Evolutionary conservation across 2,888 invertebrate species (phyloP).

Genomic region (Acleris holmiana): DNA sequence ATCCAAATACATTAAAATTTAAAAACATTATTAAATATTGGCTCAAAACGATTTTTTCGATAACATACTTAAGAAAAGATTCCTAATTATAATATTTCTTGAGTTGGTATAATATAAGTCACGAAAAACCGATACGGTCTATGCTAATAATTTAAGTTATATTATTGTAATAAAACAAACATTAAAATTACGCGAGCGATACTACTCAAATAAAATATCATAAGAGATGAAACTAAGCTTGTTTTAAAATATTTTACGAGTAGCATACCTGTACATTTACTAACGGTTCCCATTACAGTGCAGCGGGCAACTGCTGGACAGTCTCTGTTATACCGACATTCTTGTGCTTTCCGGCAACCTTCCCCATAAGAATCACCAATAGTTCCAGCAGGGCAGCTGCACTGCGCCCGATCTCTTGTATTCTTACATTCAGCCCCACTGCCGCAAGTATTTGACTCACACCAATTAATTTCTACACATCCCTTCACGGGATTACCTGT

Average conservation of each 20-base stretch:
- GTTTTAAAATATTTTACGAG: background rate
- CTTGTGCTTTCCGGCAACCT: constrained; percentile 92
- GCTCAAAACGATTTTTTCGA: too few species aligned
- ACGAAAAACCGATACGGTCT: too few species aligned
- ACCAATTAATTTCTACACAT: constrained; percentile 91
- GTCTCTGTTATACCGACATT: constrained; percentile 91
- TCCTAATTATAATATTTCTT: too few species aligned
- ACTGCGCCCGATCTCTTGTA: constrained; percentile 90
- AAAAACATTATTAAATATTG: background rate
- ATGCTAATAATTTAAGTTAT: too few species aligned
- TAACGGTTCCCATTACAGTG: constrained; percentile 87
- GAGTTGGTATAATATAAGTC: too few species aligned
- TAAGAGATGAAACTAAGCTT: too few species aligned
- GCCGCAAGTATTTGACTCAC: constrained; percentile 91
- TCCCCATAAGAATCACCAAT: constrained; percentile 94
- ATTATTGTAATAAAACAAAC: too few species aligned
- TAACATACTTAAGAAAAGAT: too few species aligned
- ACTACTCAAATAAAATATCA: too few species aligned
- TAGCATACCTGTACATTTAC: constrained; percentile 89
- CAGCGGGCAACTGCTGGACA: constrained; percentile 93
- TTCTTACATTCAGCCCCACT: constrained; percentile 92
- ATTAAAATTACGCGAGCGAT: too few species aligned
- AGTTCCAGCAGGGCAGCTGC: constrained; percentile 90
- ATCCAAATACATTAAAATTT: constrained; percentile 11
- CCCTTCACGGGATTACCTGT: constrained; percentile 90